These are phyloP conservation scores for Bombycilla garrulus DNA, from an alignment of 2,113 vertebrate species.

Conservation along the genomic window DNA sequence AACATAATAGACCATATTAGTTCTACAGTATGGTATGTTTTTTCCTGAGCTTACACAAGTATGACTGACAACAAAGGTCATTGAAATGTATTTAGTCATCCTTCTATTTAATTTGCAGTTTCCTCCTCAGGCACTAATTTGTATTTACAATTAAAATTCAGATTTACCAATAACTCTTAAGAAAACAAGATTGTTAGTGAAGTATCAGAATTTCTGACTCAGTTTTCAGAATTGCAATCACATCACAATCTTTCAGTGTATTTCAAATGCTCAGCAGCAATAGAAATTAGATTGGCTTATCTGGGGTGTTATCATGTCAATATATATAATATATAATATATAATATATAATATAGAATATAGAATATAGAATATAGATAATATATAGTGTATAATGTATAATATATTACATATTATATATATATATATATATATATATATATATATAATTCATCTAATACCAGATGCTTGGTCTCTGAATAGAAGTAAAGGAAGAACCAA, in stretches of 20 bases:
- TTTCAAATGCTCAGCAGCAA: neutral
- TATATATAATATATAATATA: too few species aligned
- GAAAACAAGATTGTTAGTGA: neutral
- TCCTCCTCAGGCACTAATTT: neutral
- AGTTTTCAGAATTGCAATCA: neutral
- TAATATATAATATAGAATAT: too few species aligned
- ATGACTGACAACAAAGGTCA: conserved; percentile 9
- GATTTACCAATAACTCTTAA: neutral
- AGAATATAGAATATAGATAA: too few species aligned
- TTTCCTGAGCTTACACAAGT: neutral
- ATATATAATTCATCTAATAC: neutral
- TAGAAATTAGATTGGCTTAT: neutral
- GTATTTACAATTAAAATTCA: neutral
- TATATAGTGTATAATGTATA: too few species aligned
- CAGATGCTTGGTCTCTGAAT: neutral
- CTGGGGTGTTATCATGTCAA: neutral
- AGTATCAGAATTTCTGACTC: neutral
- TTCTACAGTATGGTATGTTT: neutral
- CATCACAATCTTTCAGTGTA: neutral
- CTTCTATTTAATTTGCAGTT: neutral
- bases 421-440: too few species aligned
- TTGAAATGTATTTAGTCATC: neutral
- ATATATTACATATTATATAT: too few species aligned
- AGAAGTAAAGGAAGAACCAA: neutral
- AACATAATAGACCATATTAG: neutral